Percentiles rank a stretch among this genome's conserved stretches.
phyloP scores from a whole-genome alignment of 2,113 vertebrate species.

The Scomber scombrus region DNA sequence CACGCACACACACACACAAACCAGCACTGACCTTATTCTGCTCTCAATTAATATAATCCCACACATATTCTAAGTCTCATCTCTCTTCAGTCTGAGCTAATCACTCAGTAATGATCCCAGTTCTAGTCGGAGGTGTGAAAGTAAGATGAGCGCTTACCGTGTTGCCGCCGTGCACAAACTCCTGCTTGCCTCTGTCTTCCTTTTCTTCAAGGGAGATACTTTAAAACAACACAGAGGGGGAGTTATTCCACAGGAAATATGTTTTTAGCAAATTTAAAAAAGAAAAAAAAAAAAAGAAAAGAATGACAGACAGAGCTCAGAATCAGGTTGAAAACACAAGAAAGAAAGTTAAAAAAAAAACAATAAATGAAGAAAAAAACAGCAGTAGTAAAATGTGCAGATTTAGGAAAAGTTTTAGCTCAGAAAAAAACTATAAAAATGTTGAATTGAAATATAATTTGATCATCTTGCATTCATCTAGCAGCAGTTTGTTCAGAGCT shows the following conservation, averaged over 20 bases:
- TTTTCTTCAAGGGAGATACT: conserved; percentile 47
- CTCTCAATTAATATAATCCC: background rate
- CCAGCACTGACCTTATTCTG: background rate
- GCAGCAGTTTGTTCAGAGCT: too few relatives aligned
- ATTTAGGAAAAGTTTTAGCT: background rate
- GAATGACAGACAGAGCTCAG: background rate
- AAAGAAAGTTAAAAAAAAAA: background rate
- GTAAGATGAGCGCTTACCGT: conserved; percentile 54
- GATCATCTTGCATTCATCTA: background rate
- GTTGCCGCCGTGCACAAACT: conserved; percentile 9
- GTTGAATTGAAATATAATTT: background rate
- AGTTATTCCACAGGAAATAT: conserved; percentile 72
- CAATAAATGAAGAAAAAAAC: background rate
- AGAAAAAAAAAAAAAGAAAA: conserved; percentile 16
- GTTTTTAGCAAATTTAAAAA: conserved; percentile 28
- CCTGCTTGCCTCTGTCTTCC: conserved; percentile 42
- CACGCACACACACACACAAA: too few relatives aligned
- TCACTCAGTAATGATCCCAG: background rate
- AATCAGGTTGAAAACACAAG: background rate
- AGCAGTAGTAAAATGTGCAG: background rate
- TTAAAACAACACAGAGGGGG: conserved; percentile 53
- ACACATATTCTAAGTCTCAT: background rate
- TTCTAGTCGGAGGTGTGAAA: conserved; percentile 6
- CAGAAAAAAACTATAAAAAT: background rate
- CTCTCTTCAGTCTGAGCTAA: background rate